Conservation (phyloP, 2,888 invertebrate species). For the Axea sp. region DNA sequence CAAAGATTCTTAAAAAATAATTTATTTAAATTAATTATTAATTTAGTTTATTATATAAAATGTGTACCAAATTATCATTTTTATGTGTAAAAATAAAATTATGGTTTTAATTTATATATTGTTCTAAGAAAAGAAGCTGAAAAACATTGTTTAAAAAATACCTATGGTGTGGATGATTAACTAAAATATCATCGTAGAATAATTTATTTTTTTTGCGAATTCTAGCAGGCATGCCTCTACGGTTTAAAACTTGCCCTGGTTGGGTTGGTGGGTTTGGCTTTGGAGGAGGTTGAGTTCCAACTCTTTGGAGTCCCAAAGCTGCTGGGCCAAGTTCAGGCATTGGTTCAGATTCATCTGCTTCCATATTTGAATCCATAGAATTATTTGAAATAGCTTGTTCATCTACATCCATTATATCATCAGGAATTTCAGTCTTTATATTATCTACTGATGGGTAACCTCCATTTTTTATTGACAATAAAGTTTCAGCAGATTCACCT, state of each 20-base stretch:
- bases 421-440: conserved; percentile 70
- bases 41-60: neutral
- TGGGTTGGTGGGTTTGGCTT: conserved; percentile 85
- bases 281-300: conserved; percentile 87
- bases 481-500: conserved; percentile 82
- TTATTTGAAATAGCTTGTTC: conserved; percentile 77
- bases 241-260: conserved; percentile 90
- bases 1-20: no score
- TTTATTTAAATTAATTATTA: no score
- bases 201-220: conserved; percentile 93
- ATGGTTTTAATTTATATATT: no score
- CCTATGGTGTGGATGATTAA: conserved; percentile 88
- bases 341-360: conserved; percentile 85
- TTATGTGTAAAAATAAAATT: no score
- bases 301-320: conserved; percentile 89
- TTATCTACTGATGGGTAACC: conserved; percentile 75
- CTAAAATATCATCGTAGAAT: conserved; percentile 93
- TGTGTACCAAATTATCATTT: no score
- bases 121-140: no score
- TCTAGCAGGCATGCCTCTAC: conserved; percentile 93
- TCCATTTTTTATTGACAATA: conserved; percentile 82
- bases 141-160: no score
- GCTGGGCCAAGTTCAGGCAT: conserved; percentile 87
- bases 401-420: conserved; percentile 81
- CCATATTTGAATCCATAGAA: conserved; percentile 77